Base-by-base conservation (phyloP, 2,113 vertebrate genomes). In the Centropristis striata region DNA sequence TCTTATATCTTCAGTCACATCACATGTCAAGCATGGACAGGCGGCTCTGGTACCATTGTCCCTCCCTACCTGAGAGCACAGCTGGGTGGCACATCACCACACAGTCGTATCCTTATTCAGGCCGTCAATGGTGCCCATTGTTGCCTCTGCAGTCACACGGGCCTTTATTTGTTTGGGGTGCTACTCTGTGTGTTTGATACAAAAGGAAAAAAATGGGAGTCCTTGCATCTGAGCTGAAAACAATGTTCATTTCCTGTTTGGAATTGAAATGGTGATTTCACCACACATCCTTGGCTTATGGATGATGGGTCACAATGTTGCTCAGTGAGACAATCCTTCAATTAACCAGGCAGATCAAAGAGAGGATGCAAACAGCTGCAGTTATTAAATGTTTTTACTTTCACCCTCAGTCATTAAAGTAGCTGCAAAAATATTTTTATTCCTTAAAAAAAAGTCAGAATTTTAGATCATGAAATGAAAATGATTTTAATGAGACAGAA, bases 91-190 rank as follows among this genome's bases (percentile, higher is more conserved):
- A 90, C 90, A 87, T 87, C 84, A 54, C 11, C 36, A 72, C 80
- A 95, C 92, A 94, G 89, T 91, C 77, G 18, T 14, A 46, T 85
- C 90, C 81, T 94, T 95, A 93, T 95, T 89, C 87, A 36, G 32
- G 3, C 50, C 0, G 2, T 93, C 85, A 95, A 94, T 86, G 86
- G 15, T 14, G 0, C 23, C 73, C 86, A 88, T 94, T 95, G 93
- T 95, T 61, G 50, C 51, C 18, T 9, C 13, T 37, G 46, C 28
- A 37, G 89, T 94, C 93, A 95, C 91, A 86, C 64, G 84, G 76
- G 72, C 80, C 77, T 82, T 80, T 78, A 86, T 89, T 88, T 90
- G 79, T 89, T 88, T 90, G 79, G 88, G 88, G 73, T 61, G 83
- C 71, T 78, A 46, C 64, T 83, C 79, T 87, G 76, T 65, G 64